These are phyloP conservation scores for Bombus vancouverensis DNA, from an alignment of 1,140 invertebrate genomes.

Conservation along the genomic window DNA sequence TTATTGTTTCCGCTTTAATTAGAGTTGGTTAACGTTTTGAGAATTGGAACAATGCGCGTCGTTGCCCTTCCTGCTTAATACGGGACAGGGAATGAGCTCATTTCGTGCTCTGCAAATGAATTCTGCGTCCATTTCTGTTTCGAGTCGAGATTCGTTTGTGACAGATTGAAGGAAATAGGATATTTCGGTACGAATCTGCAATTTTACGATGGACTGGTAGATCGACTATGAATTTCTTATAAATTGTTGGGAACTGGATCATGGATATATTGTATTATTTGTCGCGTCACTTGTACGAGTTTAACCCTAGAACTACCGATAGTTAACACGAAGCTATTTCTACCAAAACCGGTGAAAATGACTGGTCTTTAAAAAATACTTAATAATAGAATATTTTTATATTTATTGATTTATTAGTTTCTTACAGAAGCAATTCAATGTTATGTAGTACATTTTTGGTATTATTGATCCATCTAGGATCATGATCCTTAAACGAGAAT, in stretches of 20 bases:
- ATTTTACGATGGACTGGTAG: neutral
- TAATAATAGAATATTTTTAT: too few relatives aligned
- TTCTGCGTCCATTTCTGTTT: neutral
- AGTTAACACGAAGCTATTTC: too few relatives aligned
- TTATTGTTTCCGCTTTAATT: slow-evolving; percentile 32
- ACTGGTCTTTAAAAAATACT: too few relatives aligned
- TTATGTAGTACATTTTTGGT: too few relatives aligned
- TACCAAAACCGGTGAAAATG: too few relatives aligned
- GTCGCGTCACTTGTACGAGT: too few relatives aligned
- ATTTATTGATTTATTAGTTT: too few relatives aligned
- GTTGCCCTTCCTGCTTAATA: too few relatives aligned
- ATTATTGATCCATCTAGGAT: accelerated
- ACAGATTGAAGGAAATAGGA: neutral
- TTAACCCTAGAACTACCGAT: too few relatives aligned
- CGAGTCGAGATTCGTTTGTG: neutral
- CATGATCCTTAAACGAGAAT: too few relatives aligned
- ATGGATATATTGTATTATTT: too few relatives aligned
- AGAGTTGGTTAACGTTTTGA: neutral
- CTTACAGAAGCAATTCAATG: too few relatives aligned
- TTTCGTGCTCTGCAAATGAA: neutral
- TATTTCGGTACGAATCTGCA: neutral
- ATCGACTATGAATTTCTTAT: neutral
- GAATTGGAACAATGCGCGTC: neutral
- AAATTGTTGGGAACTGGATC: neutral
- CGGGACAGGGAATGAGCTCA: neutral